Base-by-base conservation (phyloP, 2,113 vertebrate species). In the Melanocharis versteri region DNA sequence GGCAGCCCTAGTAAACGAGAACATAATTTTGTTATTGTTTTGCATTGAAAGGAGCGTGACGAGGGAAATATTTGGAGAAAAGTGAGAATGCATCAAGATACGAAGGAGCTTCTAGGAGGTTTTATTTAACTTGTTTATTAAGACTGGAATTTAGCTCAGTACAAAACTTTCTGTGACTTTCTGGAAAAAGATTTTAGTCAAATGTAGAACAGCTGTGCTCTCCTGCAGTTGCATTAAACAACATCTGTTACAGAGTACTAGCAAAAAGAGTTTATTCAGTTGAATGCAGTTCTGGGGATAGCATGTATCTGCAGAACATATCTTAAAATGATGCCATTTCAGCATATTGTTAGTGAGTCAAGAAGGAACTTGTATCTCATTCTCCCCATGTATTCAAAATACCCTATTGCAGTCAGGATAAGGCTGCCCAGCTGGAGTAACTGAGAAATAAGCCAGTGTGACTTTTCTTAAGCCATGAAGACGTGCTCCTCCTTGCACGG, bases 111-210 rank as follows among this genome's bases (percentile, higher is more conserved):
- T 93, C 76, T 95, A 40, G 79, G 60, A 83, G 76, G 69, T 94
- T 96, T 93, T 93, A 64, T 96, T 96, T 90, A 94, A 93, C 83
- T 97, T 97, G 90, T 94, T 97, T 97, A 79, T 95, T 92, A 92
- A 84, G 69, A 57, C 26, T 92, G 93, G 93, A 96, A 94, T 92
- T 90, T 57, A 93, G 45, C 45, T 94, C 30, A 92, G 92, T 48
- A 87, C 83, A 96, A 92, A 94, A 56, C 60, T 92, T 93, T 91
- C 79, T 96, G 93, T 93, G 68, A 90, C 85, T 93, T 92, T 77
- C 68, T 94, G 94, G 92, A 96, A 96, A 90, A 97, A 71, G 7
- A 65, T 75, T 95, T 93, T 61, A 82, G 83, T 92, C 57, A 96
- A 96, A 97, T 95, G 89, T 64, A 79, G 94, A 96, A 92, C 94